Evolutionary conservation across 2,797 vertebrate genomes (phyloP).

Genomic region (Clarias platycephalus): DNA sequence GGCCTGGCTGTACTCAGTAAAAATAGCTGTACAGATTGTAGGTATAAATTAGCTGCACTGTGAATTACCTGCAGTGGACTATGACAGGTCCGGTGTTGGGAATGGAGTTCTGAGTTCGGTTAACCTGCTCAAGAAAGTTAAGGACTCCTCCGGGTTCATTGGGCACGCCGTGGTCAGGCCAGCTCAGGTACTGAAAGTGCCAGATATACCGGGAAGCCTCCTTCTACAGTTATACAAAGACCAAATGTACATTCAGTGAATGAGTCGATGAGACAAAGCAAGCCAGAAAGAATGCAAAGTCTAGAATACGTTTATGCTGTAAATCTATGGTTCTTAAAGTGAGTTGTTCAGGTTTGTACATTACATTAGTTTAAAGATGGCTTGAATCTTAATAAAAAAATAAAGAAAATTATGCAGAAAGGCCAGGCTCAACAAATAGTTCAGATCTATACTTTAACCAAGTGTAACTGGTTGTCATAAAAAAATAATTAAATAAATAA

Average conservation of each 20-base stretch:
- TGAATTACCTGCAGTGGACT: constrained; percentile 89
- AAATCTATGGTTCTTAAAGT: not conserved
- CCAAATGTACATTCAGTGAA: constrained; percentile 2
- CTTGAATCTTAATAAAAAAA: not conserved
- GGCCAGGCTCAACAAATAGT: not conserved
- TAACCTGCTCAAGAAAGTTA: constrained; percentile 85
- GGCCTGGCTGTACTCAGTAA: no score
- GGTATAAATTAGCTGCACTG: not conserved
- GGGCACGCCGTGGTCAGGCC: constrained; percentile 88
- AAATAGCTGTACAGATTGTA: not conserved
- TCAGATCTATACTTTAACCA: not conserved
- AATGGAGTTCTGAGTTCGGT: constrained; percentile 77
- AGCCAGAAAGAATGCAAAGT: not conserved
- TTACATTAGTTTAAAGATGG: not conserved
- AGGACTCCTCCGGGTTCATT: constrained; percentile 84
- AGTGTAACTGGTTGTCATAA: not conserved
- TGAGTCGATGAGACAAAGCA: not conserved
- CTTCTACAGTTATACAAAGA: constrained; percentile 66
- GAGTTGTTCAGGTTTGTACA: not conserved
- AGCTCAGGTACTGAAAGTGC: constrained; percentile 89
- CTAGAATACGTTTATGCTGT: not conserved
- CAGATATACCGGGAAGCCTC: constrained; percentile 76
- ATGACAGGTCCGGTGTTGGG: constrained; percentile 81
- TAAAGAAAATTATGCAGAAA: not conserved
- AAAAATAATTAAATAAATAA: no score